A percentile compares a stretch with the other conserved stretches of the same genome.
phyloP scores from a whole-genome alignment of 2,113 vertebrate species.

The Protomyctophum bolini region DNA sequence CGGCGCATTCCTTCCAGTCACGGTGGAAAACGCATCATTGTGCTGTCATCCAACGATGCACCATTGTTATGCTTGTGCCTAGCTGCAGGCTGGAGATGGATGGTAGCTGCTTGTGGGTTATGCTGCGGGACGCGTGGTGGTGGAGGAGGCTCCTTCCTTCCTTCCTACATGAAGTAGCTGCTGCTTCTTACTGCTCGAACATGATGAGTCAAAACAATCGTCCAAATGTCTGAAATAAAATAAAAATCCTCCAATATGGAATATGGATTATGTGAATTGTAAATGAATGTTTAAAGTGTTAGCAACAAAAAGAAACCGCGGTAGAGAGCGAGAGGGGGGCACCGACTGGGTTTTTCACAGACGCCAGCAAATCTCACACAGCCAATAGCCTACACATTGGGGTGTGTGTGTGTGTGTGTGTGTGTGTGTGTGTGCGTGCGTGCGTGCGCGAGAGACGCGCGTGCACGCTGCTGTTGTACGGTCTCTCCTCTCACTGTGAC shows the following conservation, averaged over 20 bases:
- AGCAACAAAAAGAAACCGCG: too few relatives aligned
- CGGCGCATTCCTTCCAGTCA: constrained; percentile 56
- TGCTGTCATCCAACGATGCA: constrained; percentile 43
- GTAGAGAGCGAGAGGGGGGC: background rate
- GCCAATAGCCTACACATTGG: constrained; percentile 9
- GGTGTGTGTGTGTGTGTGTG: too few relatives aligned
- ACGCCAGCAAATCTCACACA: constrained; percentile 23
- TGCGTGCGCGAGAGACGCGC: background rate
- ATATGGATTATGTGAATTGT: constrained; percentile 21
- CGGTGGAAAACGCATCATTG: constrained; percentile 30
- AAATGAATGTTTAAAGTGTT: background rate
- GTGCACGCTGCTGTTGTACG: constrained; percentile 1
- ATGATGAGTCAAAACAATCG: background rate
- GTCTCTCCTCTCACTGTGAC: constrained; percentile 56
- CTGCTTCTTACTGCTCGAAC: background rate
- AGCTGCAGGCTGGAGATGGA: constrained; percentile 32
- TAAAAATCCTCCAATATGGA: background rate
- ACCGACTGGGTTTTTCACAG: constrained; percentile 25
- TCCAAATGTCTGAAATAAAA: background rate
- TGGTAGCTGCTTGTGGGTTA: background rate
- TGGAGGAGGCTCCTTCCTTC: too few relatives aligned
- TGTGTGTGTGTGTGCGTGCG: too few relatives aligned
- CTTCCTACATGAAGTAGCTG: too few relatives aligned
- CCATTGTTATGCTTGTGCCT: constrained; percentile 57
- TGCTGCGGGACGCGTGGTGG: background rate